A percentile compares a stretch with the other conserved stretches of the same genome.
These are phyloP conservation scores for Hypena proboscidalis DNA, from an alignment of 2,888 invertebrate genomes.

Conservation along the genomic window DNA sequence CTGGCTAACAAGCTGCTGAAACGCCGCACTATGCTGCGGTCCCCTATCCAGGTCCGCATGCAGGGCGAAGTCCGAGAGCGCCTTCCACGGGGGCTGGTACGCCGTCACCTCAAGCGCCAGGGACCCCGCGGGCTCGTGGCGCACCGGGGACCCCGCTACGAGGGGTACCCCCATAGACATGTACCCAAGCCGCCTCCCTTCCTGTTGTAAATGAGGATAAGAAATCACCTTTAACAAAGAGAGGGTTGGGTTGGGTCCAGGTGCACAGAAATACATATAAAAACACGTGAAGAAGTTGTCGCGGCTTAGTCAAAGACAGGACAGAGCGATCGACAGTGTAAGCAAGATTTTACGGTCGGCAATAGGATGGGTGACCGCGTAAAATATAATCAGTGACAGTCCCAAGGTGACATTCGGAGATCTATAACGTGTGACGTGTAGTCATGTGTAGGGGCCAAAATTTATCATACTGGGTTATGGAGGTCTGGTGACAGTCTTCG, in stretches of 20 bases:
- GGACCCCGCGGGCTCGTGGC: conserved; percentile 94
- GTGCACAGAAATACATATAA: conserved; percentile 5
- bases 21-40: conserved; percentile 95
- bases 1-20: conserved; percentile 98
- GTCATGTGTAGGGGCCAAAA: too few species aligned
- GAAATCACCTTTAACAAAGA: conserved; percentile 39
- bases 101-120: conserved; percentile 94
- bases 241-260: conserved; percentile 8
- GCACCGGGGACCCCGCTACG: conserved; percentile 97
- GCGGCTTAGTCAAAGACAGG: too few species aligned
- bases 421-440: too few species aligned
- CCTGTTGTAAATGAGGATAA: conserved; percentile 84
- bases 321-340: too few species aligned
- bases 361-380: too few species aligned
- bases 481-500: too few species aligned
- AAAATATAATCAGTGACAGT: too few species aligned
- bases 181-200: conserved; percentile 96
- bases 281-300: too few species aligned
- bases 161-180: conserved; percentile 98
- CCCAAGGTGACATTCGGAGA: too few species aligned
- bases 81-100: conserved; percentile 99
- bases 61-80: conserved; percentile 97
- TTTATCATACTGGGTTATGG: too few species aligned
- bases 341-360: too few species aligned
- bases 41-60: conserved; percentile 97